A percentile compares a stretch with the other conserved stretches of the same genome.
Conservation (phyloP, 2,113 vertebrate species). For the Amazona guildingii region DNA sequence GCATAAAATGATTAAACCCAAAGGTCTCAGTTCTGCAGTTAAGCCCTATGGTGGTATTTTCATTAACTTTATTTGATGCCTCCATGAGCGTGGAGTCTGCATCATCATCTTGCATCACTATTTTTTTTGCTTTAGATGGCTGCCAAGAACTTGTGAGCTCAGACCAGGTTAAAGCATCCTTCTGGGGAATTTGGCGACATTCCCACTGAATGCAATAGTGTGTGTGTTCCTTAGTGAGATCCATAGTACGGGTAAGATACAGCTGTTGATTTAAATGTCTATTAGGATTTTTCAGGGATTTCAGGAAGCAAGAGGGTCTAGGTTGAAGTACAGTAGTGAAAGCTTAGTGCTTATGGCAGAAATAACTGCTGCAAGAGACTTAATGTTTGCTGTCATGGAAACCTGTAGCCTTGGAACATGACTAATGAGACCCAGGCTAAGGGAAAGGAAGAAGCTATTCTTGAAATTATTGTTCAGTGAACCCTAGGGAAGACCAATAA, state of each 20-base stretch:
- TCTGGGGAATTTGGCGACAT: not conserved
- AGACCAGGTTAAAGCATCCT: not conserved
- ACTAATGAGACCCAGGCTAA: slow-evolving; percentile 43
- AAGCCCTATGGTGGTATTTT: not conserved
- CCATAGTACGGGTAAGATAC: not conserved
- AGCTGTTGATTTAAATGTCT: not conserved
- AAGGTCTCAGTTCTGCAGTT: not conserved
- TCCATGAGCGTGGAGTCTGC: not conserved
- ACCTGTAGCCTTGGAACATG: slow-evolving; percentile 62
- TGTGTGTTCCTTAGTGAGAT: not conserved
- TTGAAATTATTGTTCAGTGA: slow-evolving; percentile 1
- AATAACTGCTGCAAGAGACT: slow-evolving; percentile 22
- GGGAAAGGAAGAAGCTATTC: slow-evolving; percentile 3
- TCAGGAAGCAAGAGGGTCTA: not conserved
- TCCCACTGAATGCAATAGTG: not conserved
- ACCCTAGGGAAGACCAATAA: not conserved
- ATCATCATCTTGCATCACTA: not conserved
- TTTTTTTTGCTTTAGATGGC: not conserved
- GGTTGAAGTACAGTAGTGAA: not conserved
- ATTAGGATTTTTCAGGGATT: not conserved
- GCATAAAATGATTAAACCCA: not conserved
- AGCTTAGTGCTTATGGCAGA: not conserved
- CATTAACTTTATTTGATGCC: not conserved
- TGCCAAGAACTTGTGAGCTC: not conserved
- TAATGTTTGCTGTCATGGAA: slow-evolving; percentile 70